Evolutionary conservation across 2,113 vertebrate species (phyloP).

Genomic region (Chloropsis hardwickii): DNA sequence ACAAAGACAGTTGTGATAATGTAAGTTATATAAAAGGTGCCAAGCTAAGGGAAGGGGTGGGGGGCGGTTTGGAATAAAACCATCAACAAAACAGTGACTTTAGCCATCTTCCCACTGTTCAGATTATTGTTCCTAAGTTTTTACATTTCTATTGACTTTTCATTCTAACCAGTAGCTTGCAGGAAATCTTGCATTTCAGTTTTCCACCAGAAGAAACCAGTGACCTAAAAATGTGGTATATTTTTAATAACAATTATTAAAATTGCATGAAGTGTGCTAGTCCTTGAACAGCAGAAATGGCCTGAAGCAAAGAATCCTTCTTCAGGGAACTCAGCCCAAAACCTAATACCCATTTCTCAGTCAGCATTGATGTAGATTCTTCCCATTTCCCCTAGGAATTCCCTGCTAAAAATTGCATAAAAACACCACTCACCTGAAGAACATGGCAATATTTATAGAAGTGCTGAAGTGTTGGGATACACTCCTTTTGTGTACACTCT

Average conservation of each 20-base stretch:
- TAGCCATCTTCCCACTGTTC: neutral
- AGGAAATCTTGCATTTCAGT: neutral
- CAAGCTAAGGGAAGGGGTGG: neutral
- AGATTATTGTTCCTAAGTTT: neutral
- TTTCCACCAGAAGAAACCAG: neutral
- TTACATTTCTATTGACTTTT: neutral
- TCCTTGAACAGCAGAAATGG: neutral
- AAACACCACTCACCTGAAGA: neutral
- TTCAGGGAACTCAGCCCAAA: neutral
- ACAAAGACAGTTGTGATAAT: conserved; percentile 52
- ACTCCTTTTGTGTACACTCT: neutral
- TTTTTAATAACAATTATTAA: neutral
- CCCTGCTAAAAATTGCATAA: neutral
- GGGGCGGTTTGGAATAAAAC: neutral
- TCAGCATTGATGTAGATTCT: neutral
- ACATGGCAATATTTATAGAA: neutral
- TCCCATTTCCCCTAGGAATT: neutral
- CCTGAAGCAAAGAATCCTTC: neutral
- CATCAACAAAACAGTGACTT: neutral
- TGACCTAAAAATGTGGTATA: neutral
- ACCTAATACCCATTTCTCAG: neutral
- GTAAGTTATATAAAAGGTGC: conserved; percentile 47
- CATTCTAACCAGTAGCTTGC: neutral
- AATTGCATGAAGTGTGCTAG: neutral
- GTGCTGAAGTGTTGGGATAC: neutral